phyloP scores from a whole-genome alignment of 2,797 vertebrate genomes.

The Coregonus ussuriensis region DNA sequence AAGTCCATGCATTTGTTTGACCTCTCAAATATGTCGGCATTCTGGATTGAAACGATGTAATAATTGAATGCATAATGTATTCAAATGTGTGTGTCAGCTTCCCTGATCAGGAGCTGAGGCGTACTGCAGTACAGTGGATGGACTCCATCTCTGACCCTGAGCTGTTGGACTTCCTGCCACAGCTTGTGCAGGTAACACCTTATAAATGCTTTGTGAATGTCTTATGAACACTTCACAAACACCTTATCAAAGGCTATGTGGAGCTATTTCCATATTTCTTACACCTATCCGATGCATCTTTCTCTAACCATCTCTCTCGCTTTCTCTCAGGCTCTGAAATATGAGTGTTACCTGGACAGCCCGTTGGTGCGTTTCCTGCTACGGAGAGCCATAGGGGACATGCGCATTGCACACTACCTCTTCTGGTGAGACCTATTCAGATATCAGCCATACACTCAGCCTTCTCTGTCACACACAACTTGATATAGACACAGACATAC shows the following conservation, averaged over 20 bases:
- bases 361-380: conserved; percentile 93
- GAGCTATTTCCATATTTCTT: background rate
- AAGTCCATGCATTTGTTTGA: background rate
- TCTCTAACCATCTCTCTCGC: background rate
- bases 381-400: conserved; percentile 86
- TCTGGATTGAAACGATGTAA: background rate
- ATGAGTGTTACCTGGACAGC: conserved; percentile 97
- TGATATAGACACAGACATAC: conserved; percentile 7
- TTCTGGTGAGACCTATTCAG: conserved; percentile 82
- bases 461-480: no score
- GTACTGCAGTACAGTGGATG: conserved; percentile 93
- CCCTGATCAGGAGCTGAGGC: conserved; percentile 92
- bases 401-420: conserved; percentile 91
- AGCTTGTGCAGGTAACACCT: conserved; percentile 88
- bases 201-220: background rate
- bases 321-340: conserved; percentile 87
- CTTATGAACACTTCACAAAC: no score
- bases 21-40: background rate
- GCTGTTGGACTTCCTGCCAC: conserved; percentile 94
- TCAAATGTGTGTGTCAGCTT: conserved; percentile 74
- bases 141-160: conserved; percentile 91
- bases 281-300: no score
- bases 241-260: background rate
- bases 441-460: background rate
- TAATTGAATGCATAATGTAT: background rate